Conservation (phyloP, 2,113 vertebrate genomes). For the Pterocles gutturalis region DNA sequence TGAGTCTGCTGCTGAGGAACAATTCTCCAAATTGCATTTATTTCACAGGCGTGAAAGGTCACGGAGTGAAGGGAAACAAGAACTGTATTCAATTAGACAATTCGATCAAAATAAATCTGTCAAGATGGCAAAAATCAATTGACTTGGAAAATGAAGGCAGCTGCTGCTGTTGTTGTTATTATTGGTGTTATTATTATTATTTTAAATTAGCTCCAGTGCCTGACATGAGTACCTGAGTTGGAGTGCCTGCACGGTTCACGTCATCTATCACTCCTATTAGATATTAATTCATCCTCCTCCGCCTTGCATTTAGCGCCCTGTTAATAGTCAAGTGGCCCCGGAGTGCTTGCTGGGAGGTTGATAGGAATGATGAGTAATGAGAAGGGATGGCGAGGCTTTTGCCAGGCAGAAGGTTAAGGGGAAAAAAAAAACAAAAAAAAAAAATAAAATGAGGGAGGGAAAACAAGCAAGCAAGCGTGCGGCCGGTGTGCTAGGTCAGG, state of each 20-base stretch:
- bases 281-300: constrained; percentile 56
- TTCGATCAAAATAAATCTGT: constrained; percentile 79
- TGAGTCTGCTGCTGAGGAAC: constrained; percentile 67
- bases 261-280: constrained; percentile 65
- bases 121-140: constrained; percentile 74
- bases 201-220: constrained; percentile 55
- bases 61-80: constrained; percentile 70
- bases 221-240: not conserved
- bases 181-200: constrained; percentile 63
- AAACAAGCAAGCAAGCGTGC: fast-evolving
- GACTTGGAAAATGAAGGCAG: constrained; percentile 58
- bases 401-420: not conserved
- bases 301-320: not conserved
- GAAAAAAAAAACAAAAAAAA: not conserved
- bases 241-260: constrained; percentile 14
- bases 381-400: not conserved
- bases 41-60: constrained; percentile 72
- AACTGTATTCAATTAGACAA: constrained; percentile 77
- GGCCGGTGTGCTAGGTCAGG: not conserved
- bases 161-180: constrained; percentile 44
- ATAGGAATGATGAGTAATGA: constrained; percentile 37
- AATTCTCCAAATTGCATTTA: constrained; percentile 76
- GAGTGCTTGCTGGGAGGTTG: constrained; percentile 35
- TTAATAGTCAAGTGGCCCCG: constrained; percentile 61
- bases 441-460: not conserved